Evolutionary conservation across 2,888 invertebrate species (phyloP), one percentile per base, ranked within the genome.

Genomic region (Lithophane socia): DNA sequence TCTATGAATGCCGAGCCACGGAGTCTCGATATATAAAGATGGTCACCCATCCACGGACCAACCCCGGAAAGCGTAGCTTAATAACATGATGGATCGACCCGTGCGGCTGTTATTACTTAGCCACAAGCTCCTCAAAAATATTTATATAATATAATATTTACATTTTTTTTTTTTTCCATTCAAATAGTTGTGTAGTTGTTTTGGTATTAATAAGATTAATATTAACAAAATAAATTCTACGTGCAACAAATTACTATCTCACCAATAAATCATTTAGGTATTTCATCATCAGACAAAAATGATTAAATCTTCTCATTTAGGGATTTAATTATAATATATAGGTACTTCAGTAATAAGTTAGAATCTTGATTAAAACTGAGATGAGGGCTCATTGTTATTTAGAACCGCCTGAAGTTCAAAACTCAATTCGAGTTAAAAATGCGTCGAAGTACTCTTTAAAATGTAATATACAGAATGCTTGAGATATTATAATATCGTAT

Each of bases 321-420:
- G 16, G 10, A 44, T 21, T 69, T 49, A 65, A 75, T 80, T 63
- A 75, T 52, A 70, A 64, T 47, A 75, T 21, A 13, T 68, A 69
- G 3, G 44, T 61, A 63, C 60, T 71, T 64, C 64, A 65, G 37
- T 65, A 71, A 63, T 42, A 37, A 21, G n/a, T 47, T 71, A 47
- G 52, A 80, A 75, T 83, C 54, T 67, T 80, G 69, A 72, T 84
- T 65, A 81, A 84, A 87, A 84, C 85, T 87, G 61, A 47, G 71
- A 87, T 88, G 83, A 87, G 87, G 88, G 90, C 83, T 81, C 84
- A 89, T 89, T 90, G 89, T 89, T 87, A 86, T 85, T 88, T 84
- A 82, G 86, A 73, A 86, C 78, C 77, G 76, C 79, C 69, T 80
- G 52, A 84, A 87, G 75, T 87, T 80, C 73, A 77, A 64, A 78